These are phyloP conservation scores for Hyphantria cunea DNA, from an alignment of 1,140 invertebrate genomes.

Conservation along the genomic window DNA sequence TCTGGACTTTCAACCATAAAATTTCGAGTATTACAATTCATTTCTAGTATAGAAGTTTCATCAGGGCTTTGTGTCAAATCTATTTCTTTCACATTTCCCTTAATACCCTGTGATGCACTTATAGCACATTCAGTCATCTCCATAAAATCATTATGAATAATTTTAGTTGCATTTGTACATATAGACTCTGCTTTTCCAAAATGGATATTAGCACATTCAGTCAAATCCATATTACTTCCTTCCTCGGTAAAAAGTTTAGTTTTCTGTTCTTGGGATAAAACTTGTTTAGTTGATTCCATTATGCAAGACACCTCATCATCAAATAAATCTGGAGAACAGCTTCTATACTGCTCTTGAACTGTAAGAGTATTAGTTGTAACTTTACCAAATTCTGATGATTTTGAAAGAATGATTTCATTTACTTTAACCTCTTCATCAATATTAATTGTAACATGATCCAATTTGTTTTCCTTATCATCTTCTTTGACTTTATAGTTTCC, in stretches of 20 bases:
- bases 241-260: constrained; percentile 27
- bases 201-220: constrained; percentile 50
- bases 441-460: not conserved
- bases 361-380: not conserved
- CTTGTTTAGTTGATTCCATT: constrained; percentile 32
- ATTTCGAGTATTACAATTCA: not conserved
- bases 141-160: constrained; percentile 65
- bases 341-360: constrained; percentile 35
- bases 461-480: not conserved
- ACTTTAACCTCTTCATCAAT: not conserved
- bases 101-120: constrained; percentile 31
- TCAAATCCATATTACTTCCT: constrained; percentile 61
- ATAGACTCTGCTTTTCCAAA: constrained; percentile 26
- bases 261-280: constrained; percentile 21
- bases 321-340: constrained; percentile 82
- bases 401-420: not conserved
- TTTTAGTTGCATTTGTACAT: constrained; percentile 48
- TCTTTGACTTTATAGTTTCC: not conserved
- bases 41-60: constrained; percentile 7
- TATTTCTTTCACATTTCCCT: constrained; percentile 32
- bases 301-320: constrained; percentile 65
- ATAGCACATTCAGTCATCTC: constrained; percentile 66
- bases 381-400: not conserved
- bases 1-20: not conserved
- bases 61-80: constrained; percentile 27